Evolutionary conservation across 2,113 vertebrate genomes (phyloP).

Genomic region (Pavo muticus): DNA sequence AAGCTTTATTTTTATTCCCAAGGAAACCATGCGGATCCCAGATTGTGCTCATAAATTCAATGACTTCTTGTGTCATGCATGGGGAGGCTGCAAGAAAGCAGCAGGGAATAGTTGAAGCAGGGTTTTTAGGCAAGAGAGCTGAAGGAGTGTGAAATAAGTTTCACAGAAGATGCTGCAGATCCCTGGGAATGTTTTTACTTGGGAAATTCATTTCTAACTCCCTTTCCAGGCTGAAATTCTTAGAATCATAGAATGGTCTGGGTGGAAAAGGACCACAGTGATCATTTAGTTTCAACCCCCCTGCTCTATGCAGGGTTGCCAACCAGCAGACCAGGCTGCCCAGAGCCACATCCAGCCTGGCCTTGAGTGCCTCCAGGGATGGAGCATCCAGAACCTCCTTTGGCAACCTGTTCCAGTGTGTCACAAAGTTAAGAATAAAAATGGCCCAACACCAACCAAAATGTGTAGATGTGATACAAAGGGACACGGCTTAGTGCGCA

Average conservation of each 20-base stretch:
- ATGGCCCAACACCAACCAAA: no score
- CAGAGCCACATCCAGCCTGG: no score
- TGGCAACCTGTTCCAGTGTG: no score
- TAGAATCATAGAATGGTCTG: no score
- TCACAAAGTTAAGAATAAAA: not conserved
- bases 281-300: no score
- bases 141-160: not conserved
- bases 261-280: no score
- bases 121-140: not conserved
- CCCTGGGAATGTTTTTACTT: not conserved
- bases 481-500: no score
- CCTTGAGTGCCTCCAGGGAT: no score
- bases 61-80: accelerated
- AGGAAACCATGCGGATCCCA: accelerated
- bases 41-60: not conserved
- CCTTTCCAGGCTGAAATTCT: not conserved
- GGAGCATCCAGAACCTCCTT: no score
- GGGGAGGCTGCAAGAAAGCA: not conserved
- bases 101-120: accelerated
- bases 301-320: no score
- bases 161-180: not conserved
- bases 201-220: not conserved
- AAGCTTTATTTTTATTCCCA: not conserved
- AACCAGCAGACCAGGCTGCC: no score
- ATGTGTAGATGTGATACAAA: no score